These are phyloP conservation scores for Lates calcarifer DNA, from an alignment of 2,113 vertebrate genomes.

Conservation along the genomic window DNA sequence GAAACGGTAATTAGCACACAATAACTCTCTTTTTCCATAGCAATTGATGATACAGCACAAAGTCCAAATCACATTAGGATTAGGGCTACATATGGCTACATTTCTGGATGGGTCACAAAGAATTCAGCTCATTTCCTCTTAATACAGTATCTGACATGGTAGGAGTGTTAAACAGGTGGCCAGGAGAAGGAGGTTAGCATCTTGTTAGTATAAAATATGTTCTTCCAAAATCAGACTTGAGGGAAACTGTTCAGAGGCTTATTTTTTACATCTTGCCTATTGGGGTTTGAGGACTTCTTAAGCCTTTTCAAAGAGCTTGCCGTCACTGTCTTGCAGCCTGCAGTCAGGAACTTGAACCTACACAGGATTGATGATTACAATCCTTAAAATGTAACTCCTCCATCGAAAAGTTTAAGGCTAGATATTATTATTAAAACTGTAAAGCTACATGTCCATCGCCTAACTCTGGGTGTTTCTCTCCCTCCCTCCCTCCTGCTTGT, in stretches of 20 bases:
- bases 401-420: constrained; percentile 31
- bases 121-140: constrained; percentile 25
- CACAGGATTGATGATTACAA: constrained; percentile 27
- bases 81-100: neutral
- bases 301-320: constrained; percentile 8
- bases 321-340: constrained; percentile 19
- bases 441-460: constrained; percentile 46
- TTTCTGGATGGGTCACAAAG: constrained; percentile 3
- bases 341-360: constrained; percentile 4
- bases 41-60: constrained; percentile 18
- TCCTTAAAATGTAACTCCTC: constrained; percentile 19
- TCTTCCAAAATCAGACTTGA: constrained; percentile 21
- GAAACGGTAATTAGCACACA: neutral
- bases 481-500: constrained; percentile 2
- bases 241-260: constrained; percentile 25
- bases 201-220: constrained; percentile 58
- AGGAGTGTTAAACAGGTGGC: constrained; percentile 34
- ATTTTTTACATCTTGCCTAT: constrained; percentile 5
- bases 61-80: constrained; percentile 25
- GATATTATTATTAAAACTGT: constrained; percentile 67
- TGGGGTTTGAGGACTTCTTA: neutral
- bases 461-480: neutral
- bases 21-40: constrained; percentile 14
- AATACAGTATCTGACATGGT: constrained; percentile 27
- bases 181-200: constrained; percentile 23